Evolutionary conservation across 2,888 invertebrate species (phyloP).

Genomic region (Ellobium chinense): DNA sequence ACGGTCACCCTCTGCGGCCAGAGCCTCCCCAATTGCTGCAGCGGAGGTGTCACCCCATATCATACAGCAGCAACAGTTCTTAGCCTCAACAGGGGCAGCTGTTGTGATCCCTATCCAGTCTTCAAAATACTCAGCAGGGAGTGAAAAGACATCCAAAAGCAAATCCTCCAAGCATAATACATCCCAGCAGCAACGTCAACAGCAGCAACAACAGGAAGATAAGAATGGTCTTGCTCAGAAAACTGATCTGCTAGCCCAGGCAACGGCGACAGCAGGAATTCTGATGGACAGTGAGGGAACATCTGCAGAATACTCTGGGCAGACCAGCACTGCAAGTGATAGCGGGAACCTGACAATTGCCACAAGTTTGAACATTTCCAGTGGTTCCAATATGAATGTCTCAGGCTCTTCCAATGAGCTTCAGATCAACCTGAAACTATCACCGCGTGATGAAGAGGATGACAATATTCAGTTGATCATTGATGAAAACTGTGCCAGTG

Average conservation of each 20-base stretch:
- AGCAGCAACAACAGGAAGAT: constrained; percentile 23
- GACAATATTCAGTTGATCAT: constrained; percentile 47
- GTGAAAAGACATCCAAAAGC: constrained; percentile 21
- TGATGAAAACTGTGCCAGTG: constrained; percentile 44
- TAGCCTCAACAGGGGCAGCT: constrained; percentile 4
- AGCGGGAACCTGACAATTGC: neutral
- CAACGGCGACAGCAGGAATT: constrained; percentile 46
- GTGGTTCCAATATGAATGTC: constrained; percentile 36
- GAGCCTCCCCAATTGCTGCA: constrained; percentile 36
- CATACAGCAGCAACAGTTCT: constrained; percentile 18
- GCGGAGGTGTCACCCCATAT: constrained; percentile 29
- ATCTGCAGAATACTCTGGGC: neutral
- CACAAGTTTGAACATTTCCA: constrained; percentile 38
- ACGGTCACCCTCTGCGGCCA: constrained; percentile 35
- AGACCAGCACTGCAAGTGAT: neutral
- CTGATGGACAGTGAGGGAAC: constrained; percentile 31
- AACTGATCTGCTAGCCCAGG: constrained; percentile 42
- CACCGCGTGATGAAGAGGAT: constrained; percentile 43
- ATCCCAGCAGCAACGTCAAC: constrained; percentile 3
- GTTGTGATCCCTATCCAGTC: constrained; percentile 17
- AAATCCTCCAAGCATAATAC: constrained; percentile 24
- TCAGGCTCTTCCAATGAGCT: constrained; percentile 42
- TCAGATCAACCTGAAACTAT: constrained; percentile 42
- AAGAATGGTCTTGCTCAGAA: constrained; percentile 1
- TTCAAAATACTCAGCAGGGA: neutral